phyloP scores from a whole-genome alignment of 2,888 invertebrate genomes.

The Tenthredo notha region DNA sequence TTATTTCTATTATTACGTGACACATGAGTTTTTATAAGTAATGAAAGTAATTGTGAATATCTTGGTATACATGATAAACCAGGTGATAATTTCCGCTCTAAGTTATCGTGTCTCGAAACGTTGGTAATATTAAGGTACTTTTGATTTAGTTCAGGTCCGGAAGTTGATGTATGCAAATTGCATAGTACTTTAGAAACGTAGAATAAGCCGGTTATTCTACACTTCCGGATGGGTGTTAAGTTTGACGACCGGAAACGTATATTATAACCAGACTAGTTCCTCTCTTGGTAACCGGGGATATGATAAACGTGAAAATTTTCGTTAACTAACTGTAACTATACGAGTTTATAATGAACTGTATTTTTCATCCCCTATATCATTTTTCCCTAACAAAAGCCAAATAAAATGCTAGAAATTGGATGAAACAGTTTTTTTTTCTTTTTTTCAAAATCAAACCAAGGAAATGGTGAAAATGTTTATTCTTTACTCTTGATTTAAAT shows the following conservation, averaged over 20 bases:
- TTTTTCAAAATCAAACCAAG: background rate
- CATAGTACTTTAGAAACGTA: background rate
- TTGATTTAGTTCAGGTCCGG: background rate
- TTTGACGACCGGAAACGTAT: slow-evolving; percentile 46
- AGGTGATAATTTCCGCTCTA: background rate
- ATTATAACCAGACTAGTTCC: slow-evolving; percentile 11
- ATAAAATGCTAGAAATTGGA: background rate
- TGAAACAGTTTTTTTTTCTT: too few relatives aligned
- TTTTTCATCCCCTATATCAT: background rate
- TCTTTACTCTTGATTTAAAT: too few relatives aligned
- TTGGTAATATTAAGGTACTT: background rate
- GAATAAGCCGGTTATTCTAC: slow-evolving; percentile 33
- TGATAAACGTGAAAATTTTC: slow-evolving; percentile 2
- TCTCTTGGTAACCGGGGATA: slow-evolving; percentile 11
- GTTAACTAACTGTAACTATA: background rate
- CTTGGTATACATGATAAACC: background rate
- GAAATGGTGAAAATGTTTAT: background rate
- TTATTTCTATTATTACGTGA: background rate
- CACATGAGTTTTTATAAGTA: background rate
- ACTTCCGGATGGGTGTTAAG: slow-evolving; percentile 32
- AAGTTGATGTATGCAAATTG: slow-evolving; percentile 36
- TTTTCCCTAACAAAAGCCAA: background rate
- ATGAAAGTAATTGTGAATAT: too few relatives aligned
- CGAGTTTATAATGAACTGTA: background rate
- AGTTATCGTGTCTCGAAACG: background rate